Evolutionary conservation across 2,797 vertebrate genomes (phyloP), one percentile per base, ranked within the genome.

Genomic region (Chromobotia macracanthus): DNA sequence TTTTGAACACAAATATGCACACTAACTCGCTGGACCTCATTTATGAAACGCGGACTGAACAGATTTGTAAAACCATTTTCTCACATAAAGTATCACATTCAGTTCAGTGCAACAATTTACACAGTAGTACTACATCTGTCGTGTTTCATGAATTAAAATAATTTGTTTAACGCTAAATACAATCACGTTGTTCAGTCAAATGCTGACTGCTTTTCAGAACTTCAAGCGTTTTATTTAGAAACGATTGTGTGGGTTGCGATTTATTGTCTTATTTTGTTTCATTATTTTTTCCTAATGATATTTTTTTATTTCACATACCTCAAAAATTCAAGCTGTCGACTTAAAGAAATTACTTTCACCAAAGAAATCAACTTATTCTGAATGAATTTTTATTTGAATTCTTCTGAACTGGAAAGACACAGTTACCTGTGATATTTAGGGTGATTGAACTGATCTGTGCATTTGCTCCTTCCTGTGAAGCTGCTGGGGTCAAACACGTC

Each of bases 111-210:
- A 50, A 12, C 15, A 12, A 12, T 48, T 48, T 12, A 48, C 12
- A 31, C 25, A 71, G 60, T 53, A 51, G 50, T 11, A 35, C 25
- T 11, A 78, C 25, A 67, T 58, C 61, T 80, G 81, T 79, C 84
- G 86, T 72, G 86, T 77, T 72, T 72, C 53, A 18, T 0, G 31
- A 60, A 48, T 21, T 58, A 78, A 25, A 65, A 55, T 19, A 21
- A 35, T 68, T 16, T 77, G 46, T 46, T 46, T 28, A 85, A 91
- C 88, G 91, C 92, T 93, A 89, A 90, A 93, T 88, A 93, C 92
- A 92, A 92, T 92, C 91, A 92, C 46, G 77, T 51, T 50, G 81
- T 88, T 91, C 90, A 93, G 92, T 91, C 92, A 91, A 93, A 93
- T 87, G 86, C 87, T 90, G 92, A 91, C 91, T 89, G 92, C 91